phyloP scores from a whole-genome alignment of 2,888 invertebrate genomes.

The Leptothorax acervorum region DNA sequence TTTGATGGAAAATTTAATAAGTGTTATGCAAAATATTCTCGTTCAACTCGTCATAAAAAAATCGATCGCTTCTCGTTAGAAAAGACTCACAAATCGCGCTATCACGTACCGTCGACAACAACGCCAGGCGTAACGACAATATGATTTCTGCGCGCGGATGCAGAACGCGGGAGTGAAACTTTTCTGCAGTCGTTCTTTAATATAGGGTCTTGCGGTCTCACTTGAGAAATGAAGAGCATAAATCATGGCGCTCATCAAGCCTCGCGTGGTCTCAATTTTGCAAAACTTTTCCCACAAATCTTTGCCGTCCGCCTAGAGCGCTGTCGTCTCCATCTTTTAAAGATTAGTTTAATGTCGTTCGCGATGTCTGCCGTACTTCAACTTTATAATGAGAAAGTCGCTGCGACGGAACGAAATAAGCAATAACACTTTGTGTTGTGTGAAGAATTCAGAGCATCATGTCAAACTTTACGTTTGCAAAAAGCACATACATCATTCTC shows the following conservation, averaged over 20 bases:
- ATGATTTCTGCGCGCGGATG: conserved; percentile 45
- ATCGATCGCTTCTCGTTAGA: not conserved
- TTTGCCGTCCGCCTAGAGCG: conserved; percentile 50
- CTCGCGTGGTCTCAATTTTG: conserved; percentile 66
- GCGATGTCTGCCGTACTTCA: conserved; percentile 56
- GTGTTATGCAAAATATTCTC: not conserved
- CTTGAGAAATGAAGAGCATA: conserved; percentile 70
- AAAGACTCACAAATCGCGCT: conserved; percentile 6
- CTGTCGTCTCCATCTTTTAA: conserved; percentile 59
- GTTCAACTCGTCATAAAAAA: not conserved
- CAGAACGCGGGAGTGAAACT: conserved; percentile 54
- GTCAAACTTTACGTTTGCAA: not conserved
- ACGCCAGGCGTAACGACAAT: conserved; percentile 35
- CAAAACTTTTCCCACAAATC: conserved; percentile 70
- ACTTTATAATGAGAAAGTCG: conserved; percentile 63
- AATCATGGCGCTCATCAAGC: conserved; percentile 71
- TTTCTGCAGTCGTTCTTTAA: conserved; percentile 65
- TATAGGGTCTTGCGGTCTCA: conserved; percentile 55
- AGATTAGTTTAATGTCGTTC: conserved; percentile 60
- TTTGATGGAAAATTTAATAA: not conserved
- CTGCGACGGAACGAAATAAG: conserved; percentile 40
- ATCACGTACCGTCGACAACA: conserved; percentile 35
- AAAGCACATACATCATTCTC: not conserved
- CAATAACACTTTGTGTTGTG: conserved; percentile 31
- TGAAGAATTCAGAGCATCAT: not conserved